phyloP scores from a whole-genome alignment of 2,888 invertebrate genomes.

The Pheosia tremula region DNA sequence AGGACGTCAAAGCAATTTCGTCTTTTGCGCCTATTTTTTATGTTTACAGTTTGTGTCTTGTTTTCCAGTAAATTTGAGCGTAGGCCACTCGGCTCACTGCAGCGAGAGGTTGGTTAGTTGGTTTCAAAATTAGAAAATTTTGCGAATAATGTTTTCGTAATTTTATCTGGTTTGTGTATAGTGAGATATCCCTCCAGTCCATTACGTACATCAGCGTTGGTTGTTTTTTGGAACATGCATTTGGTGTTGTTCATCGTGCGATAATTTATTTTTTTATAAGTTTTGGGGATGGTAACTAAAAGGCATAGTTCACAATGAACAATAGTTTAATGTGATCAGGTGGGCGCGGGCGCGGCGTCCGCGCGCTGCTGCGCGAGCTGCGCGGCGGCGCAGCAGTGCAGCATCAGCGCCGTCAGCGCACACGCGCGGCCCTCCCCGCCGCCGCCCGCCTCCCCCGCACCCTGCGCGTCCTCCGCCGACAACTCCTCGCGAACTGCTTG shows the following conservation, averaged over 20 bases:
- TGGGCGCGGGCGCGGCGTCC: slow-evolving; percentile 52
- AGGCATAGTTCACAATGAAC: slow-evolving; percentile 45
- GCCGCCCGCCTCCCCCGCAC: slow-evolving; percentile 44
- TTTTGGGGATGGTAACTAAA: slow-evolving; percentile 30
- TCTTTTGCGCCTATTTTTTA: no score
- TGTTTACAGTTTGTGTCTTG: no score
- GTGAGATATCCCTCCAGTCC: no score
- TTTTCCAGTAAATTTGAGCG: no score
- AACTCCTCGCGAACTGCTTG: slow-evolving; percentile 76
- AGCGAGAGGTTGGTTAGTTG: no score
- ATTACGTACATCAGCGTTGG: no score
- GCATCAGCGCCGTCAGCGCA: slow-evolving; percentile 95
- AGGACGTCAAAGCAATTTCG: background rate
- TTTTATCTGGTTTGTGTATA: no score
- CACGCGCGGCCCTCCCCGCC: slow-evolving; percentile 93
- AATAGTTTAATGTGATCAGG: slow-evolving; percentile 65
- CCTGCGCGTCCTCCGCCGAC: slow-evolving; percentile 65
- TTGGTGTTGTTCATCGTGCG: no score
- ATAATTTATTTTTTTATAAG: background rate
- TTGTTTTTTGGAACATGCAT: no score
- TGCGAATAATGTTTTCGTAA: no score
- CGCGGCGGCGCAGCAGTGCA: slow-evolving; percentile 97
- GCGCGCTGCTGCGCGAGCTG: slow-evolving; percentile 87
- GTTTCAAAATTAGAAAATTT: no score
- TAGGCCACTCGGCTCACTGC: no score